phyloP scores from a whole-genome alignment of 2,797 vertebrate genomes.

The Pantherophis vulpinus region DNA sequence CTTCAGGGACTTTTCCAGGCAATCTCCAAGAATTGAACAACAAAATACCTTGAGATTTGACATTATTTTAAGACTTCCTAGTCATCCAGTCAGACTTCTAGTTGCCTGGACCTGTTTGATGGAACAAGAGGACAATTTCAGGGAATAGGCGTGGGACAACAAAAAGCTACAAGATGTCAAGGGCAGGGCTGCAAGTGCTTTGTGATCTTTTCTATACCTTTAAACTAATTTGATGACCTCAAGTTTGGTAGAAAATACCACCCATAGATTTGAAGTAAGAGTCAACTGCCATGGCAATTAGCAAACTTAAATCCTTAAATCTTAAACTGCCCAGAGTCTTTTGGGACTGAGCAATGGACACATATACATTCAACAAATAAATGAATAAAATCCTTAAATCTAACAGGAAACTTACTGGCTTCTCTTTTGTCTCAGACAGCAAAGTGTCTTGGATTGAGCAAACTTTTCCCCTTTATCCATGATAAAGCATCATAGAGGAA shows the following conservation, averaged over 20 bases:
- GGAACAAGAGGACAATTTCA: neutral
- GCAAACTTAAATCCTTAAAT: neutral
- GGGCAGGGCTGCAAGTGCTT: neutral
- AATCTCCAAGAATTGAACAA: neutral
- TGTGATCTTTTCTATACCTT: neutral
- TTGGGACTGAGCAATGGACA: neutral
- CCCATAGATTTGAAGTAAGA: neutral
- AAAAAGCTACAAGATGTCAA: neutral
- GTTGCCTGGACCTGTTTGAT: neutral
- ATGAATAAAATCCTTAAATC: neutral
- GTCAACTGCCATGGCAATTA: neutral
- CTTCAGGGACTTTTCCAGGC: neutral
- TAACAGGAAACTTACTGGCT: neutral
- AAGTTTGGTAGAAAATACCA: neutral
- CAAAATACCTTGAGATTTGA: neutral
- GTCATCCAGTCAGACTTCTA: neutral
- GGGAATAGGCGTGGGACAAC: neutral
- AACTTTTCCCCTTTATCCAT: neutral
- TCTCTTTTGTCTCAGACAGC: neutral
- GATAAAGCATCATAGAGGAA: neutral
- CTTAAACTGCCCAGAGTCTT: neutral
- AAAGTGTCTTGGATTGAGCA: neutral
- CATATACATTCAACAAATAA: neutral
- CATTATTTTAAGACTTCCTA: neutral
- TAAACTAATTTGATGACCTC: neutral